These are phyloP conservation scores for Masticophis lateralis DNA, from an alignment of 2,797 vertebrate species.

Conservation along the genomic window DNA sequence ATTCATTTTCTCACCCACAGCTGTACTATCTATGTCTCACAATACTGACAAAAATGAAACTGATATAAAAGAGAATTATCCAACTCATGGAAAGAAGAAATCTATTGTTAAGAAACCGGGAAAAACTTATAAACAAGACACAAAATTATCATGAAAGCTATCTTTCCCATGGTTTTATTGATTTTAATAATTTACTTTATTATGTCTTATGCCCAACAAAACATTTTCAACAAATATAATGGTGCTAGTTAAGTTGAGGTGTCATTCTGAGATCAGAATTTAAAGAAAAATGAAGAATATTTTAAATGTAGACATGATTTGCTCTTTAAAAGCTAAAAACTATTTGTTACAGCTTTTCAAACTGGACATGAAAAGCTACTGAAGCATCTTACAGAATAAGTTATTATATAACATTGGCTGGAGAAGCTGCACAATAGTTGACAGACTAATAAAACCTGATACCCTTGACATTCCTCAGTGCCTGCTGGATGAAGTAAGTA, in stretches of 20 bases:
- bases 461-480: background rate
- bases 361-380: background rate
- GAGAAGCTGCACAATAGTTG: background rate
- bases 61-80: background rate
- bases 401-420: background rate
- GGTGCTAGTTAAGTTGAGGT: background rate
- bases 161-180: background rate
- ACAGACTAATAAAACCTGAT: background rate
- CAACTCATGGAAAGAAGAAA: background rate
- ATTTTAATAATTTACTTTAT: background rate
- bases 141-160: background rate
- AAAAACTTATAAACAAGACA: background rate
- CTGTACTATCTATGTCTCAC: background rate
- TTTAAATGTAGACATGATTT: background rate
- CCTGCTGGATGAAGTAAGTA: background rate
- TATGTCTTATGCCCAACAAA: background rate
- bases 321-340: background rate
- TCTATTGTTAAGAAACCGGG: background rate
- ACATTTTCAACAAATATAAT: background rate
- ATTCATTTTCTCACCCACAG: background rate
- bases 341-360: background rate
- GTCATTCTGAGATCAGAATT: background rate
- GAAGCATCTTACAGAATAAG: background rate
- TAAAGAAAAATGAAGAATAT: background rate
- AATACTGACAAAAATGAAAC: background rate